Base-by-base conservation (phyloP, 2,888 invertebrate genomes). In the Ormyrus labotus region DNA sequence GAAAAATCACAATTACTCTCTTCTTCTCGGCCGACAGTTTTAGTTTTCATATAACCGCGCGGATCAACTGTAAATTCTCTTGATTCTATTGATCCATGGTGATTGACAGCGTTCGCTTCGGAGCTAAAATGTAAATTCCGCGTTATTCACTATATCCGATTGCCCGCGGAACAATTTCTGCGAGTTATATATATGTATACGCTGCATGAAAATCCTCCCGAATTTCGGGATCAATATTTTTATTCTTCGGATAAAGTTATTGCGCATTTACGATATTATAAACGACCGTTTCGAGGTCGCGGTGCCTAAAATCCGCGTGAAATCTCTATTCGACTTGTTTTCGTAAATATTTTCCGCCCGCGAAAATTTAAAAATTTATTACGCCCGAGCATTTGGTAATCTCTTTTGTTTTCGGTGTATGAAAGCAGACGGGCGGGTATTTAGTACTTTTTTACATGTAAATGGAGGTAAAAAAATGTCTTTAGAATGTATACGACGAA, bases 41-140 rank as follows among this genome's bases (percentile, higher is more conserved):
- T 48, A 63, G n/a, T 55, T 45, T 63, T 68, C 19, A 6, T 5
- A 8, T 61, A 53, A n/a, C 6, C n/a, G 9, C 9, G 11, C 73
- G 13, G 69, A 70, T 70, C 60, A 60, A 51, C 55, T 60, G 68
- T 11, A 55, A 55, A 78, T 67, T 78, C 65, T 60, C 60, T 60
- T 50, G 60, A 74, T 74, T 80, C 69, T 58, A 74, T 80, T 69
- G 74, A 74, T 74, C 50, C 57, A 13, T 34, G 64, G 63, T 80
- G 74, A 74, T 80, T 74, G 74, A 75, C 80, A 64, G 74, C n/a
- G 45, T n/a, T n/a, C 63, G 47, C 64, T 2, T 11, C 11, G 6
- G 6, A 19, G 70, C 64, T 55, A 34, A 73, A 78, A 78, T 78
- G 72, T 78, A 78, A 78, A 78, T 78, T 55, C 58, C 47, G 2